Evolutionary conservation across 2,113 vertebrate genomes (phyloP).

Genomic region (Callospermophilus lateralis): DNA sequence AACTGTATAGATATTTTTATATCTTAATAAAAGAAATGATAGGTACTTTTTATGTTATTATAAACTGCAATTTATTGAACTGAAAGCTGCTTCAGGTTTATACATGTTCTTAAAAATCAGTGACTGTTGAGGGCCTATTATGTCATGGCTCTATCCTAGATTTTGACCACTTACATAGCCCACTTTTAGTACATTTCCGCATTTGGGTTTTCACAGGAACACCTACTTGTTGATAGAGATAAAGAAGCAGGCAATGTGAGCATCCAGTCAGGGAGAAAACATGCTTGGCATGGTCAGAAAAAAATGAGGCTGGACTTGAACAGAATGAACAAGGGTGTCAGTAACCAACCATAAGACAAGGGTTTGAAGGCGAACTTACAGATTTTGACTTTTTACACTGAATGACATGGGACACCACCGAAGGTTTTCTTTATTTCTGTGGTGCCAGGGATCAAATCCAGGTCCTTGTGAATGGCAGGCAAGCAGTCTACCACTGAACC

Average conservation of each 20-base stretch:
- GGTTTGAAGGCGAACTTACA: neutral
- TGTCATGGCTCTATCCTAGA: conserved; percentile 8
- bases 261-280: neutral
- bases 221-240: conserved; percentile 9
- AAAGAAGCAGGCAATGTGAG: neutral
- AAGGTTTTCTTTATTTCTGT: neutral
- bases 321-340: neutral
- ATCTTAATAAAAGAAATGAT: neutral
- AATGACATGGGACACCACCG: neutral
- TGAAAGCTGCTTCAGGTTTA: conserved; percentile 1
- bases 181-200: neutral
- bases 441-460: neutral
- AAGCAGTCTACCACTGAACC: neutral
- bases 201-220: neutral
- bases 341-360: neutral
- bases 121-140: neutral
- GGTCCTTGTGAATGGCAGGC: neutral
- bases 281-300: neutral
- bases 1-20: neutral
- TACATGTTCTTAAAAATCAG: neutral
- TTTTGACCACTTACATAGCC: neutral
- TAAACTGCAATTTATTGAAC: neutral
- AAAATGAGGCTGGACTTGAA: neutral
- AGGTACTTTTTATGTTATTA: neutral
- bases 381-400: neutral